Percentiles rank a stretch among this genome's conserved stretches.
Evolutionary conservation across 2,888 invertebrate genomes (phyloP).

Genomic region (Ditylenchus weischeri): DNA sequence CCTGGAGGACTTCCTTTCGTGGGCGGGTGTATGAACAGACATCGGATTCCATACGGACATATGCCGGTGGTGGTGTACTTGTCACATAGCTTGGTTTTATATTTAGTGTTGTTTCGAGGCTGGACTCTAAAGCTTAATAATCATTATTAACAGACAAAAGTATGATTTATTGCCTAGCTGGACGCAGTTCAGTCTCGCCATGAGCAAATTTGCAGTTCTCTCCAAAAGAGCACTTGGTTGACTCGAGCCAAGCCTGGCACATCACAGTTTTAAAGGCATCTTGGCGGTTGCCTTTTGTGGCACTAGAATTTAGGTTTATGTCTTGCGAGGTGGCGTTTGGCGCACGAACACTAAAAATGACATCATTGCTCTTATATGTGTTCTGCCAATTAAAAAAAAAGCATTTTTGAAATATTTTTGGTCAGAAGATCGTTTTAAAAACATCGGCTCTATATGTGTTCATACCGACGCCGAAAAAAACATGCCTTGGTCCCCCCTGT

Average conservation of each 20-base stretch:
- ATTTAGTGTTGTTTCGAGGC: conserved; percentile 48
- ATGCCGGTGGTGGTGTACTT: conserved; percentile 57
- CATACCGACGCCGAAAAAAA: too few relatives aligned
- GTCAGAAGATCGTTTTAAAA: too few relatives aligned
- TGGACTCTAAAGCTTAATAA: conserved; percentile 32
- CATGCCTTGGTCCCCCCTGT: too few relatives aligned
- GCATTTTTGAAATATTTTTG: too few relatives aligned
- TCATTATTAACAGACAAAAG: not conserved
- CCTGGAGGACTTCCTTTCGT: conserved; percentile 9
- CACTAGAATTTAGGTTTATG: not conserved
- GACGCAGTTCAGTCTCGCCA: conserved; percentile 52
- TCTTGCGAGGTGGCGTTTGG: not conserved
- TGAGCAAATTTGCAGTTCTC: conserved; percentile 56
- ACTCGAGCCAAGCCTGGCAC: conserved; percentile 54
- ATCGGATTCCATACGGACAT: conserved; percentile 55
- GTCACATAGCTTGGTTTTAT: conserved; percentile 57
- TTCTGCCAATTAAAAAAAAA: too few relatives aligned
- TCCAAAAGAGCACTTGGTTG: conserved; percentile 47
- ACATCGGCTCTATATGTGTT: too few relatives aligned
- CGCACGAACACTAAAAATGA: conserved; percentile 10
- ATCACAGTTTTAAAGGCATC: conserved; percentile 58
- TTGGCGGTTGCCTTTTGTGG: conserved; percentile 28
- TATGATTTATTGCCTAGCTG: conserved; percentile 36
- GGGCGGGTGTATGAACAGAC: conserved; percentile 55
- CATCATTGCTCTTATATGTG: too few relatives aligned